A percentile compares a stretch with the other conserved stretches of the same genome.
Conservation (phyloP, 1,140 invertebrate genomes). For the Drosophila neocordata region DNA sequence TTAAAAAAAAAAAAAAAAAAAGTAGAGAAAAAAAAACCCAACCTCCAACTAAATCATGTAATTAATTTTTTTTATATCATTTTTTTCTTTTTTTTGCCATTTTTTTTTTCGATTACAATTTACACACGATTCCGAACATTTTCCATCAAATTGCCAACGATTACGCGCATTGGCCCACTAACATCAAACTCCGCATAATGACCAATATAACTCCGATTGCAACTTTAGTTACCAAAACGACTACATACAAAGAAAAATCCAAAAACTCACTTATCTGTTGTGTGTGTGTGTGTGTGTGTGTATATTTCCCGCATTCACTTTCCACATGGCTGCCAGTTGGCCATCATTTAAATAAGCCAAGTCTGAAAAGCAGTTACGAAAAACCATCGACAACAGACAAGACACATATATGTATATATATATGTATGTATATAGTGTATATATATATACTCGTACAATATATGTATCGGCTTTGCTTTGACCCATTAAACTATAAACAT, state of each 20-base stretch:
- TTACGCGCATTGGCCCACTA: slow-evolving; percentile 75
- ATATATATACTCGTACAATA: slow-evolving; percentile 15
- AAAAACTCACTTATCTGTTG: slow-evolving; percentile 68
- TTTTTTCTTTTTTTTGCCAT: slow-evolving; percentile 21
- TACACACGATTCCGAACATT: slow-evolving; percentile 65
- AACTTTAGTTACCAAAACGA: slow-evolving; percentile 43
- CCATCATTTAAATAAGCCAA: slow-evolving; percentile 75
- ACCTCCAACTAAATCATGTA: slow-evolving; percentile 27
- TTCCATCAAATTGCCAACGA: slow-evolving; percentile 72
- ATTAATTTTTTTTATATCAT: slow-evolving; percentile 2
- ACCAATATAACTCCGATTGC: slow-evolving; percentile 35
- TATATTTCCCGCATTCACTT: slow-evolving; percentile 80
- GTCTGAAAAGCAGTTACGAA: slow-evolving; percentile 56
- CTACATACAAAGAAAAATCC: slow-evolving; percentile 35
- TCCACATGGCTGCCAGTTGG: slow-evolving; percentile 69
- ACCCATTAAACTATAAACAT: slow-evolving; percentile 58
- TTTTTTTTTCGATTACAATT: slow-evolving; percentile 72
- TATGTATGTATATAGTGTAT: neutral
- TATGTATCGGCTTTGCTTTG: slow-evolving; percentile 26
- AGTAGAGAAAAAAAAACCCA: neutral
- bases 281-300: slow-evolving; percentile 1
- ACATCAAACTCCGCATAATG: slow-evolving; percentile 63
- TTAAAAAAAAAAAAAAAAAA: neutral
- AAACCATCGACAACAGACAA: slow-evolving; percentile 34
- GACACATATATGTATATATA: slow-evolving; percentile 20